Conservation (phyloP, 1,140 invertebrate genomes). For the Coenobita brevimanus region DNA sequence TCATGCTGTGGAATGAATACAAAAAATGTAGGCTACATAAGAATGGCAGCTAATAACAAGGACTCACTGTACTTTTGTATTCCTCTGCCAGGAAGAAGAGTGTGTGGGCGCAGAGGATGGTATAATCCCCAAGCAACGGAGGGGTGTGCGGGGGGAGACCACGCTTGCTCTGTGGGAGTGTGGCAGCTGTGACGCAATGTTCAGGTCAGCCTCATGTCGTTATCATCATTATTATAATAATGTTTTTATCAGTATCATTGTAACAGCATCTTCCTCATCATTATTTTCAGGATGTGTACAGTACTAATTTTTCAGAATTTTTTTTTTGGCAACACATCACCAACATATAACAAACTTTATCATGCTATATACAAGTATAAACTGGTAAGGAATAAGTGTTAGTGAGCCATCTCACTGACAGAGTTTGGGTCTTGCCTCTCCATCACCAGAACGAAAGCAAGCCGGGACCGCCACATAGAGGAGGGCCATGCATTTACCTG, state of each 20-base stretch:
- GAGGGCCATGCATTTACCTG: constrained; percentile 46
- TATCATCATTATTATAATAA: not conserved
- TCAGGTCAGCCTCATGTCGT: constrained; percentile 22
- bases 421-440: no score
- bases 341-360: no score
- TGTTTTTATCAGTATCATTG: not conserved
- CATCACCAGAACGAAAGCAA: constrained; percentile 33
- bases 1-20: no score
- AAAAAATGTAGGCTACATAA: no score
- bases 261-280: not conserved
- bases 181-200: constrained; percentile 54
- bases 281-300: not conserved
- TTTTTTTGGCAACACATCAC: no score
- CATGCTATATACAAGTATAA: no score
- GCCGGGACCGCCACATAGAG: constrained; percentile 44
- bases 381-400: no score
- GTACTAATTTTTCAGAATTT: not conserved
- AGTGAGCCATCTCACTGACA: no score
- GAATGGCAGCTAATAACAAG: not conserved
- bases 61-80: not conserved
- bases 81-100: not conserved
- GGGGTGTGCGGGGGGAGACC: not conserved
- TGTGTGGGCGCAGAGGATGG: not conserved
- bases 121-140: not conserved
- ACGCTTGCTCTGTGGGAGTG: constrained; percentile 34